These are phyloP conservation scores for Rhysida immarginata DNA, from an alignment of 1,140 invertebrate genomes.

Conservation along the genomic window DNA sequence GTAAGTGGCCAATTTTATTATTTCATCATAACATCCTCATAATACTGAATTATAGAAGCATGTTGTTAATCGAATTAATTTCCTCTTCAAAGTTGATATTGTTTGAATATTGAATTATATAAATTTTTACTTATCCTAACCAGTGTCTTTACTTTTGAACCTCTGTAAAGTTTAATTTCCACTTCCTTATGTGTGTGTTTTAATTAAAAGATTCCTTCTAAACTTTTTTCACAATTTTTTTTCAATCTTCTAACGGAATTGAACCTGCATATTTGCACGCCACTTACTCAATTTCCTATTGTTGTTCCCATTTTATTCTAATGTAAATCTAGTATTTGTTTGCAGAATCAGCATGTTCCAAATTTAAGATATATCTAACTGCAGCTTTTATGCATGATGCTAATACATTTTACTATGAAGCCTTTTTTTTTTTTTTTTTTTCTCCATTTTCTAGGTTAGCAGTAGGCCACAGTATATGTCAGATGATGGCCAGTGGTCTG, in stretches of 20 bases:
- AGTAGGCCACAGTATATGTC: slow-evolving; percentile 59
- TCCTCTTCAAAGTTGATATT: not conserved
- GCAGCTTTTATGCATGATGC: not conserved
- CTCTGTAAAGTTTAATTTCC: not conserved
- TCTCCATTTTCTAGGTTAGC: slow-evolving; percentile 41
- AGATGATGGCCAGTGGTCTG: slow-evolving; percentile 97
- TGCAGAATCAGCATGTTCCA: not conserved
- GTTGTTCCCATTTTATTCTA: too few species aligned
- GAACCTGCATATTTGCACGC: too few species aligned
- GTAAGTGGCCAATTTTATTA: not conserved
- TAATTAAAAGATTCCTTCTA: too few species aligned
- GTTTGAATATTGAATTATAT: not conserved
- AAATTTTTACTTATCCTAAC: not conserved
- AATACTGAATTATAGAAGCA: not conserved
- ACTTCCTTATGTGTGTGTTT: not conserved
- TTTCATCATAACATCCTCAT: not conserved
- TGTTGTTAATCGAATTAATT: not conserved
- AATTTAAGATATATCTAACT: not conserved
- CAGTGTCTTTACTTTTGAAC: not conserved
- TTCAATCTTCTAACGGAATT: too few species aligned
- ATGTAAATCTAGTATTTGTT: too few species aligned
- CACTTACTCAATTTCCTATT: too few species aligned
- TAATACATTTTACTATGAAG: not conserved
- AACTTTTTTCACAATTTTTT: too few species aligned
- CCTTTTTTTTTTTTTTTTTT: not conserved